Evolutionary conservation across 2,113 vertebrate genomes (phyloP), one percentile per base, ranked within the genome.

Genomic region (Carettochelys insculpta): DNA sequence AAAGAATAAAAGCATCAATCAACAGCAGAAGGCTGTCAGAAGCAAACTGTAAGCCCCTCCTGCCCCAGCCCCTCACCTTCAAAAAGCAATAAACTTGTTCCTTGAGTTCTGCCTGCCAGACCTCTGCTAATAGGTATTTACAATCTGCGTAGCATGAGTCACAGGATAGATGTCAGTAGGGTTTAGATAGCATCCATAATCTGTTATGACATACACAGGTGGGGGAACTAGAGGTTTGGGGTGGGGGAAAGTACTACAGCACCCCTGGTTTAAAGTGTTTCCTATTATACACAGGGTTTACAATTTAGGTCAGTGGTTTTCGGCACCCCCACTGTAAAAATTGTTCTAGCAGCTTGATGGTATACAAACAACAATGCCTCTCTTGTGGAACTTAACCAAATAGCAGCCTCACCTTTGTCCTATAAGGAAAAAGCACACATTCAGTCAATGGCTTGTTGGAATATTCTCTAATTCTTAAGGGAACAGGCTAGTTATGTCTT

Each of bases 381-480:
- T 65, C 20, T 88, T 65, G 8, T 41, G 71, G 54, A 94, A 96
- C 77, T 85, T 65, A 3, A 20, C 24, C 10, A 4, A 3, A 1
- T 45, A 82, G 76, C 86, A 80, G 9, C n/a, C 51, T 84, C 41
- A 50, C 41, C 48, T 92, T 90, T 89, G 43, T 77, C 86, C 75
- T 90, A 79, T n/a, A n/a, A n/a, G n/a, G n/a, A n/a, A n/a, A n/a
- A 16, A 61, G 90, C 31, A 65, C 31, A 43, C 50, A 90, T 81
- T 43, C 16, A 65, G 73, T 83, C 79, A 94, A 76, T 7, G 0
- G 25, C 34, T 17, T 54, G 14, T 51, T 94, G 89, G 84, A 92
- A 89, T 89, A 45, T 14, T 90, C 78, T 25, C 81, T 90, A 54
- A 95, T 95, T 96, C 80, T 94, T 90, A 88, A 92, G 81, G 82